Evolutionary conservation across 2,888 invertebrate species (phyloP), one percentile per base, ranked within the genome.

Genomic region (Rapana venosa): DNA sequence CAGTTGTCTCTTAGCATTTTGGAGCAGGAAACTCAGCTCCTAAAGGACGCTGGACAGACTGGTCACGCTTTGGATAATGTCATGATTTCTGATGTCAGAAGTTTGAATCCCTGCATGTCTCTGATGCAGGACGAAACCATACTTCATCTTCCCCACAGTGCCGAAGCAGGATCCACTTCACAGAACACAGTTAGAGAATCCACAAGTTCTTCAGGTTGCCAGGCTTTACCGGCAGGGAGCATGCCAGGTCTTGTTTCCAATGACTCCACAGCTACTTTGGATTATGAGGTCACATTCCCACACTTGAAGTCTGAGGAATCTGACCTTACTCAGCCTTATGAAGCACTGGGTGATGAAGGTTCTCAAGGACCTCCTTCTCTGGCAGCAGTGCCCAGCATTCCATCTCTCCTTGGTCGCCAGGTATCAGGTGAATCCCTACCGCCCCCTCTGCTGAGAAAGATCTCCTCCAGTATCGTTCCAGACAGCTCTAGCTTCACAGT

Each of bases 251-350:
- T 20, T 20, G 81, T 47, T 22, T 47, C 47, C 22, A 13, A 26
- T 17, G 35, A 35, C 35, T 35, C 79, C 15, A 22, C 79, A 79
- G 79, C 84, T 15, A n/a, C 8, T 15, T 8, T n/a, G 20, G 58
- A 58, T 15, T 11, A 30, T 58, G 32, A 30, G 26, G 56, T 30
- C 6, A 30, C 36, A 47, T n/a, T 26, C 15, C 8, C 74, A 2
- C 26, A 47, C 47, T 47, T 74, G 47, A 74, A 11, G 17, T 81
- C 79, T 20, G 15, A 56, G 22, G 88, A 88, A 30, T 88, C 81
- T 30, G 88, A 88, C 74, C 58, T 81, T 32, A 88, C 88, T 0
- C 88, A 88, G 61, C 88, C 81, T 17, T 88, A 58, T 81, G 81
- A 0, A 32, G 1, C 22, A 6, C 81, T 35, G 30, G 88, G 81